Conservation (phyloP, 2,888 invertebrate genomes). For the Tortricodes alternella region DNA sequence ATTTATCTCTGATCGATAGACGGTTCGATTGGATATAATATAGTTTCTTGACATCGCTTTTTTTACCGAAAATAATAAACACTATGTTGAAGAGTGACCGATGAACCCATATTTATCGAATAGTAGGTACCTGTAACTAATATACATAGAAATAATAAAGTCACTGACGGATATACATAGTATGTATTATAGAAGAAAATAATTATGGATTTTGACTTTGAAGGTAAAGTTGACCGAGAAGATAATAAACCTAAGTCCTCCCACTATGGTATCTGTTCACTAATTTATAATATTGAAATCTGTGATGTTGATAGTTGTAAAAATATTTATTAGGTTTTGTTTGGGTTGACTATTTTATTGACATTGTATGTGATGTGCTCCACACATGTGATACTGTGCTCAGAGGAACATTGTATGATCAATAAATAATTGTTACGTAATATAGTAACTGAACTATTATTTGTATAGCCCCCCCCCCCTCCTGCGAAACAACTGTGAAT, state of each 20-base stretch:
- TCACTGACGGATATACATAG: background rate
- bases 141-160: background rate
- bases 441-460: constrained; percentile 35
- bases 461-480: background rate
- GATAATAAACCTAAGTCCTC: background rate
- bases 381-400: constrained; percentile 72
- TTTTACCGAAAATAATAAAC: constrained; percentile 43
- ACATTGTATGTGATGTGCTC: constrained; percentile 50
- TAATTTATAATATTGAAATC: constrained; percentile 49
- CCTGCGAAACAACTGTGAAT: too few species aligned
- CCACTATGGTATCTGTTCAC: constrained; percentile 32
- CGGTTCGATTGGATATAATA: constrained; percentile 1
- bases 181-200: too few species aligned
- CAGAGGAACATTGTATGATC: constrained; percentile 60
- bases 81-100: constrained; percentile 35
- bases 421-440: constrained; percentile 48
- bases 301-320: constrained; percentile 66
- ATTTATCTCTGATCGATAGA: constrained; percentile 3
- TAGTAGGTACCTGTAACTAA: too few species aligned
- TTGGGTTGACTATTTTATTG: constrained; percentile 48
- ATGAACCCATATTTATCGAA: background rate
- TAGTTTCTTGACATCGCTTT: constrained; percentile 38
- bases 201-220: background rate
- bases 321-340: constrained; percentile 57
- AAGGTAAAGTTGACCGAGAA: background rate